These are phyloP conservation scores for Neodon shergylaensis DNA, from an alignment of 2,113 vertebrate genomes.

Conservation along the genomic window DNA sequence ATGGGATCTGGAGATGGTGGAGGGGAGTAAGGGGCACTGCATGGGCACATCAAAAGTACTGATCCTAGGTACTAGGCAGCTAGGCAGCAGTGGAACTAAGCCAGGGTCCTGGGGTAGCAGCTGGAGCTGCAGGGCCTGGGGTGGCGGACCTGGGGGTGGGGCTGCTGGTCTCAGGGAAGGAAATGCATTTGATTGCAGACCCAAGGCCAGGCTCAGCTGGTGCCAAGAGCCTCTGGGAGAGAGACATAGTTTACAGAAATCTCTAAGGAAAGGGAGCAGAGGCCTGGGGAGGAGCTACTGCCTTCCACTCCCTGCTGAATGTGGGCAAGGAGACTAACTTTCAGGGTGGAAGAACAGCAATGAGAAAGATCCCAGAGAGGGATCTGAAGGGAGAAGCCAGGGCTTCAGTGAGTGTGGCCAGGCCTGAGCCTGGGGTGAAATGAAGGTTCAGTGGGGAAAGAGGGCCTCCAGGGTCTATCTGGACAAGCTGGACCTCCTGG, in stretches of 20 bases:
- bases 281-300: background rate
- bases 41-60: background rate
- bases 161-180: background rate
- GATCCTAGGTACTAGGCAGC: background rate
- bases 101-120: background rate
- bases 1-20: background rate
- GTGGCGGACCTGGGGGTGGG: background rate
- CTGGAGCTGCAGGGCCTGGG: background rate
- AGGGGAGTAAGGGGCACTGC: background rate
- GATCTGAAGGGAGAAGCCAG: background rate
- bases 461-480: background rate
- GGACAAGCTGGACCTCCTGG: background rate
- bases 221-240: background rate
- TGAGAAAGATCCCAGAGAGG: background rate
- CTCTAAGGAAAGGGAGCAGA: background rate
- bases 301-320: background rate
- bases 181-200: background rate
- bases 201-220: background rate
- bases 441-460: fast-evolving
- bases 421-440: background rate
- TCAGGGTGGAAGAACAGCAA: background rate
- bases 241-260: background rate
- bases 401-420: background rate
- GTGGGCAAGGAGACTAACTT: background rate
- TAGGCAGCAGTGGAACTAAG: background rate